Percentiles rank a stretch among this genome's conserved stretches.
Evolutionary conservation across 2,888 invertebrate genomes (phyloP).

Genomic region (Formica aserva): DNA sequence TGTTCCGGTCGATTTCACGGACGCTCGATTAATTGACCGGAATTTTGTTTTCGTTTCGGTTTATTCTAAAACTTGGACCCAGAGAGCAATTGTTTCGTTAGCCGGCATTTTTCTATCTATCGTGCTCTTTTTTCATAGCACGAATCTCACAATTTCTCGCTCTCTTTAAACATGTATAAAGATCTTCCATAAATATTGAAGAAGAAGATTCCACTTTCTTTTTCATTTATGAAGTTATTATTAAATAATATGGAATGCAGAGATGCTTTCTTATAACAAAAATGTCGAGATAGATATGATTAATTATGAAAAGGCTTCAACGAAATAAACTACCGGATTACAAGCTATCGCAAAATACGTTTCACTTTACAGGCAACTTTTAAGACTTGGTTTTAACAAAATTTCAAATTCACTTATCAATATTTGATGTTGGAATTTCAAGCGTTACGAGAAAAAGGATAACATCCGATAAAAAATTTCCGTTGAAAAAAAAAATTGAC

Average conservation of each 20-base stretch:
- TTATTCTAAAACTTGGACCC: conserved; percentile 50
- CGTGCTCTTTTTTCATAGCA: not conserved
- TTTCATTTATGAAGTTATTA: not conserved
- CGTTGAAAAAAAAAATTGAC: conserved; percentile 3
- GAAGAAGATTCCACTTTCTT: not conserved
- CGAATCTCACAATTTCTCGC: not conserved
- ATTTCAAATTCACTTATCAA: conserved; percentile 30
- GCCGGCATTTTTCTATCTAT: not conserved
- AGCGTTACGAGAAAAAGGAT: conserved; percentile 19
- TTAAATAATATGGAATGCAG: conserved; percentile 8
- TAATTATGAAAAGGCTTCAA: not conserved
- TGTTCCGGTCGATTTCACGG: conserved; percentile 49
- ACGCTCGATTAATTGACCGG: conserved; percentile 67
- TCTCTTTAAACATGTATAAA: not conserved
- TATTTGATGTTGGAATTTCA: conserved; percentile 30
- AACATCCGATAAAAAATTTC: conserved; percentile 19
- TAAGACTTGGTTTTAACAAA: conserved; percentile 11
- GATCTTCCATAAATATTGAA: not conserved
- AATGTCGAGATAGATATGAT: conserved; percentile 12
- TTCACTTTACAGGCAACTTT: conserved; percentile 15
- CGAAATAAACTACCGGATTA: conserved; percentile 28
- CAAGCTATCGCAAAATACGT: conserved; percentile 18
- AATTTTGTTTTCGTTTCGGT: conserved; percentile 71
- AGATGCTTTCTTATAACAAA: not conserved
- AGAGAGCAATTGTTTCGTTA: conserved; percentile 54